A percentile compares a stretch with the other conserved stretches of the same genome.
These are phyloP conservation scores for Lypha dubia DNA, from an alignment of 2,888 invertebrate species.

Conservation along the genomic window DNA sequence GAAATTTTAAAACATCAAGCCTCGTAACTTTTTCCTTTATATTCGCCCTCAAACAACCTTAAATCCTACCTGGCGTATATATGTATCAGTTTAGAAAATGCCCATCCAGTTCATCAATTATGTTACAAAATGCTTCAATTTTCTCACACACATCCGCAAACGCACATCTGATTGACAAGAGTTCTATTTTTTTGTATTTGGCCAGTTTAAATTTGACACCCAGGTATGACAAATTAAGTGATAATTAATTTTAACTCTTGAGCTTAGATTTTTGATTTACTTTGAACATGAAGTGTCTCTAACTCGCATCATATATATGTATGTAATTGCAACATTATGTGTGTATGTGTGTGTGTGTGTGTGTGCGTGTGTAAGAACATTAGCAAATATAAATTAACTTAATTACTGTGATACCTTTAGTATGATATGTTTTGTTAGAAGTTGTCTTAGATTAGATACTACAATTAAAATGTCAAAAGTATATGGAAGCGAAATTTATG, in stretches of 20 bases:
- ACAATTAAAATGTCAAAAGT: conserved; percentile 47
- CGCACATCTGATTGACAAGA: too few species aligned
- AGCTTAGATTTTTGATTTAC: conserved; percentile 51
- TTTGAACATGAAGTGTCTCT: conserved; percentile 13
- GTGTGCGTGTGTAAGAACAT: not conserved
- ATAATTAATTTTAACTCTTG: conserved; percentile 73
- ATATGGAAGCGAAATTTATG: not conserved
- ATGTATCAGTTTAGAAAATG: conserved; percentile 48
- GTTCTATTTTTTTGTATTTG: not conserved
- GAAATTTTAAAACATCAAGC: too few species aligned
- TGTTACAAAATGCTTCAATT: conserved; percentile 9
- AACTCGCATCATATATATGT: not conserved
- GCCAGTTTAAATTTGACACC: conserved; percentile 20
- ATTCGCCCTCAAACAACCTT: too few species aligned
- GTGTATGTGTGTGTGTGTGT: not conserved
- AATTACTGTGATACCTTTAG: conserved; percentile 39
- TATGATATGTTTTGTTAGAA: not conserved
- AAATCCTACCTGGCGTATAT: too few species aligned
- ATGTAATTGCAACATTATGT: too few species aligned
- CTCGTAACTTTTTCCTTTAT: too few species aligned
- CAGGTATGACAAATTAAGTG: conserved; percentile 71
- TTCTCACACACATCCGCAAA: not conserved
- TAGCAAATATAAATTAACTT: conserved; percentile 8
- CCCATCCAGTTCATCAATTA: conserved; percentile 44
- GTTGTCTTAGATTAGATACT: conserved; percentile 23